Evolutionary conservation across 2,888 invertebrate species (phyloP).

Genomic region (Elgonia sp.): DNA sequence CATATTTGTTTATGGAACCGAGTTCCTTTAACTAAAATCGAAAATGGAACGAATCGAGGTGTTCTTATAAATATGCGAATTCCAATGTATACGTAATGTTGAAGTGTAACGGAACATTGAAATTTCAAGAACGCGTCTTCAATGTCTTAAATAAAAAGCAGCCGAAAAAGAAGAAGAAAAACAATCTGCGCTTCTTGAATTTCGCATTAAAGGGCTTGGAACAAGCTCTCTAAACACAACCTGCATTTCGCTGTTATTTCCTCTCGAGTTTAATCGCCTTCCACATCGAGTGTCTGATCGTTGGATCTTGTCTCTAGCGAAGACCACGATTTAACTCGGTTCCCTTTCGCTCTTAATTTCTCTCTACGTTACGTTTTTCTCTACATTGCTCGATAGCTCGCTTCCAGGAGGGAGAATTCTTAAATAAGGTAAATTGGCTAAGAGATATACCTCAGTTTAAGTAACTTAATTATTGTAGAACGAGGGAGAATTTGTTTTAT

Average conservation of each 20-base stretch:
- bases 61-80: too few species aligned
- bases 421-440: constrained; percentile 63
- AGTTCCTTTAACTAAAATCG: too few species aligned
- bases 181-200: constrained; percentile 53
- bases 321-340: constrained; percentile 78
- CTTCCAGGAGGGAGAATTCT: constrained; percentile 62
- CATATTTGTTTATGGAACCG: too few species aligned
- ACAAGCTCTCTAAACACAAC: constrained; percentile 68
- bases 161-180: constrained; percentile 30
- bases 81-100: too few species aligned
- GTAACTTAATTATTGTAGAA: constrained; percentile 63
- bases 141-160: constrained; percentile 24
- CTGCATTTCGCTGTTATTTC: constrained; percentile 70
- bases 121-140: constrained; percentile 10
- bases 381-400: constrained; percentile 50
- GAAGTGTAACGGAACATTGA: not conserved
- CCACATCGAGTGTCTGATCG: constrained; percentile 77
- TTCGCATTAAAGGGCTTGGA: constrained; percentile 61
- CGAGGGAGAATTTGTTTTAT: constrained; percentile 50
- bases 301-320: constrained; percentile 75
- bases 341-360: constrained; percentile 74
- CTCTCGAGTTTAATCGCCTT: constrained; percentile 78
- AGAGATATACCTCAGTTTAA: constrained; percentile 55
- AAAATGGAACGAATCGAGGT: too few species aligned
- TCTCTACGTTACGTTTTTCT: constrained; percentile 67